Base-by-base conservation (phyloP, 2,888 invertebrate genomes). In the Polyommatus iphigenia region DNA sequence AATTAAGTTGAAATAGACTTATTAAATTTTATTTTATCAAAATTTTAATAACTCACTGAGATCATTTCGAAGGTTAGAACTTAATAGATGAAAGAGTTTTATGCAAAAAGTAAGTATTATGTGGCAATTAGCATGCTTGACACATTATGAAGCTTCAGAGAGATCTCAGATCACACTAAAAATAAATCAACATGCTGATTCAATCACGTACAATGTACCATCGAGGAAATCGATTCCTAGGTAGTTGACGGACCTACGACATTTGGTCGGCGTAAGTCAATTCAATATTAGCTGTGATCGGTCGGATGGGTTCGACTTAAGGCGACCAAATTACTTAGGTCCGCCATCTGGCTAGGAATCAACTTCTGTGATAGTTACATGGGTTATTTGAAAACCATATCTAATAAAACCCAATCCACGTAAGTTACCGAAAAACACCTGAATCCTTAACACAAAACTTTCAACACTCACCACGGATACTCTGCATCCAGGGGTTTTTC, bases 401-500 rank as follows among this genome's bases (percentile, higher is more conserved):
- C 1, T 20, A 20, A 5, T 20, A 8, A 4, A 20, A 18, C 7
- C 5, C 18, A 54, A 54, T 54, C 18, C 5, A 18, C 15, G 4
- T 54, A 18, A 54, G 13, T 5, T 15, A 54, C 5, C 18, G 50
- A 18, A 54, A 50, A 50, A 50, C 10, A 7, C 10, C 6, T 46
- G 1, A 13, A 13, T 8, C 13, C 2, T 72, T 15, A 24, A 3
- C 1, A 50, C 46, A 41, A 77, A 67, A 15, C 41, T 6, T 78
- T 54, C 76, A 67, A 41, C 59, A 82, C 87, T 88, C 91, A 96
- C 97, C 97, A 97, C 24, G 97, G 97, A 88, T 96, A 96, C 83
- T 95, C 95, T 79, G 95, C 88, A 83, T 96, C 95, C 32, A 96
- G 96, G 80, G 95, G 95, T 83, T 95, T 95, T 79, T 96, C 96